Percentiles rank a stretch among this genome's conserved stretches.
phyloP scores from a whole-genome alignment of 1,140 invertebrate genomes.

The Drosophila setifemur region DNA sequence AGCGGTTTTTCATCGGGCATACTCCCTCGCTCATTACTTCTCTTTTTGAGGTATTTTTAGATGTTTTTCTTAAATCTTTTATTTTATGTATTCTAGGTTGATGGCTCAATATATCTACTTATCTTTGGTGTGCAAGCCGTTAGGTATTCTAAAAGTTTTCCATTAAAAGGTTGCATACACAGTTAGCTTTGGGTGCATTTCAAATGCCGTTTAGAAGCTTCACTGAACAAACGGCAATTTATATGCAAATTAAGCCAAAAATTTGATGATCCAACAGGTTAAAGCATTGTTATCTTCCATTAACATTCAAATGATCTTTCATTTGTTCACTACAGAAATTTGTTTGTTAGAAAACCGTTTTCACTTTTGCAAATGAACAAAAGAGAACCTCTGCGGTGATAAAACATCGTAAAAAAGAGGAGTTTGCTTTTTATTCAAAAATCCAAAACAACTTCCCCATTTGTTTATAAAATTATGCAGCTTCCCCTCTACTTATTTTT shows the following conservation, averaged over 20 bases:
- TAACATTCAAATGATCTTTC: conserved; percentile 38
- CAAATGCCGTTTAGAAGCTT: conserved; percentile 43
- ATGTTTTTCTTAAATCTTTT: no score
- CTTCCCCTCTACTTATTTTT: not conserved
- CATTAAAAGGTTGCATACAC: conserved; percentile 13
- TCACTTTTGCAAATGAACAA: conserved; percentile 70
- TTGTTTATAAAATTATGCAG: conserved; percentile 50
- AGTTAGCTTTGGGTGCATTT: conserved; percentile 27
- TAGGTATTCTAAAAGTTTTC: conserved; percentile 21
- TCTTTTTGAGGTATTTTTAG: conserved; percentile 23
- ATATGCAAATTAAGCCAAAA: conserved; percentile 26
- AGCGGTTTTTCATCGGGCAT: conserved; percentile 41
- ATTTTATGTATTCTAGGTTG: conserved; percentile 40
- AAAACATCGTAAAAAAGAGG: conserved; percentile 34
- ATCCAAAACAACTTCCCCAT: conserved; percentile 25
- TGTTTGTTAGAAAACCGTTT: conserved; percentile 48
- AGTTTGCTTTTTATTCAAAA: not conserved
- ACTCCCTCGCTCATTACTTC: conserved; percentile 13
- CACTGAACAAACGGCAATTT: conserved; percentile 12
- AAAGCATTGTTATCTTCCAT: not conserved
- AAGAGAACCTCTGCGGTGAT: conserved; percentile 25
- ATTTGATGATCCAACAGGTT: conserved; percentile 46
- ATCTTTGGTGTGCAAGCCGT: not conserved
- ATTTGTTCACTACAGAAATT: conserved; percentile 33
- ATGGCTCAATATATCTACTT: conserved; percentile 1